These are phyloP conservation scores for Synanthedon vespiformis DNA, from an alignment of 2,888 invertebrate species.

Conservation along the genomic window DNA sequence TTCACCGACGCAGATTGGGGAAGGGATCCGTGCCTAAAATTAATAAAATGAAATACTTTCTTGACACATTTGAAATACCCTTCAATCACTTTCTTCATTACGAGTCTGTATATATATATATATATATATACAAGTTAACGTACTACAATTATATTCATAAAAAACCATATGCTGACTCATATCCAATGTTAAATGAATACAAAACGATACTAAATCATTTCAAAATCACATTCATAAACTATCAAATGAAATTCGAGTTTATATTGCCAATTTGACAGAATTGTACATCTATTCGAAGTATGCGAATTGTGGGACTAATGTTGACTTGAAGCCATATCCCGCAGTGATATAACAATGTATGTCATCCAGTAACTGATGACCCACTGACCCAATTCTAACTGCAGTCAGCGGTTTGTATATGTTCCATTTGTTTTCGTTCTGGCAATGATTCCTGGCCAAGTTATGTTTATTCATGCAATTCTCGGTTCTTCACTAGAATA, in stretches of 20 bases:
- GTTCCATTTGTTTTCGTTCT: conserved; percentile 57
- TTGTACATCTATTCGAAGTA: conserved; percentile 1
- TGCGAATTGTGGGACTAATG: conserved; percentile 28
- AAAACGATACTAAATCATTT: too few species aligned
- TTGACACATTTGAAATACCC: not conserved
- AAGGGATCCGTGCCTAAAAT: conserved; percentile 26
- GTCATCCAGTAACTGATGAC: conserved; percentile 53
- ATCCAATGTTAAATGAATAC: too few species aligned
- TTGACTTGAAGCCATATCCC: conserved; percentile 43
- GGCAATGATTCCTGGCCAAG: conserved; percentile 46
- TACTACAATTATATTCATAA: too few species aligned
- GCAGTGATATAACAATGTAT: conserved; percentile 63
- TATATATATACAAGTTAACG: too few species aligned
- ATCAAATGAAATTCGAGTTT: too few species aligned
- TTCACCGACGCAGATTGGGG: conserved; percentile 24
- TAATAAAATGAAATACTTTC: conserved; percentile 22
- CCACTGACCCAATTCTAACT: conserved; percentile 59
- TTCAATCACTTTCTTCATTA: conserved; percentile 10
- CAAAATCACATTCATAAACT: not conserved
- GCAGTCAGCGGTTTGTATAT: conserved; percentile 47
- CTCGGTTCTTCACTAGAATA: not conserved
- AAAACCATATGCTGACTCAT: not conserved
- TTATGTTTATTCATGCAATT: conserved; percentile 41
- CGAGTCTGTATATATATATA: too few species aligned
- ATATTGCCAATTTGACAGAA: too few species aligned